These are phyloP conservation scores for Brachylomia viminalis DNA, from an alignment of 2,888 invertebrate genomes.

Conservation along the genomic window DNA sequence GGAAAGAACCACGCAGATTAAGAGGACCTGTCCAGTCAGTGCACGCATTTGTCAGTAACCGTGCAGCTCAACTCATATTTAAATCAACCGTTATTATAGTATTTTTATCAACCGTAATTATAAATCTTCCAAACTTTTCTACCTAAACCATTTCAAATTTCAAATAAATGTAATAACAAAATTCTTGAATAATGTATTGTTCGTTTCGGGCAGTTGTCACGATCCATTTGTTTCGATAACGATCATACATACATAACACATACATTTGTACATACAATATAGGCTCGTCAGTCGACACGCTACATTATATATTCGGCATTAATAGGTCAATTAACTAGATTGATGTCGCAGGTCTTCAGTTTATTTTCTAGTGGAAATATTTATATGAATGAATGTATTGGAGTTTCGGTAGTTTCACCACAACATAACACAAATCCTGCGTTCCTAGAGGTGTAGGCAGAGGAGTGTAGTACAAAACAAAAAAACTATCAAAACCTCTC, in stretches of 20 bases:
- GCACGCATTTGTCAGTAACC: too few species aligned
- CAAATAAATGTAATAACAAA: constrained; percentile 26
- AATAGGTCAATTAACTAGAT: constrained; percentile 55
- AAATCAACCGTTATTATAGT: too few species aligned
- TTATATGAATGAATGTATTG: neutral
- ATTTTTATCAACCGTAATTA: neutral
- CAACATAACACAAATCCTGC: neutral
- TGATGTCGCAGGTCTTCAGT: constrained; percentile 13
- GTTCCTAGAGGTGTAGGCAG: neutral
- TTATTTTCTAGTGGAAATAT: constrained; percentile 16
- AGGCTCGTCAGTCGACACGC: constrained; percentile 14
- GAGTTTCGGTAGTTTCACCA: neutral
- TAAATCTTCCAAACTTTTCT: neutral
- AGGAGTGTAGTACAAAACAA: neutral
- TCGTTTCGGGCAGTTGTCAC: constrained; percentile 27
- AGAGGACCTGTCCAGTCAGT: too few species aligned
- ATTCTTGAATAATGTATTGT: constrained; percentile 21
- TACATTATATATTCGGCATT: constrained; percentile 44
- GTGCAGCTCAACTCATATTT: too few species aligned
- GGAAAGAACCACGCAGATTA: too few species aligned
- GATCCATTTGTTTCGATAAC: constrained; percentile 50
- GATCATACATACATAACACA: constrained; percentile 11
- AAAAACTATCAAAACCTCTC: neutral
- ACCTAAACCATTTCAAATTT: neutral
- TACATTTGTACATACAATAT: constrained; percentile 12